phyloP scores from a whole-genome alignment of 2,113 vertebrate species.

The Oncorhynchus kisutch region DNA sequence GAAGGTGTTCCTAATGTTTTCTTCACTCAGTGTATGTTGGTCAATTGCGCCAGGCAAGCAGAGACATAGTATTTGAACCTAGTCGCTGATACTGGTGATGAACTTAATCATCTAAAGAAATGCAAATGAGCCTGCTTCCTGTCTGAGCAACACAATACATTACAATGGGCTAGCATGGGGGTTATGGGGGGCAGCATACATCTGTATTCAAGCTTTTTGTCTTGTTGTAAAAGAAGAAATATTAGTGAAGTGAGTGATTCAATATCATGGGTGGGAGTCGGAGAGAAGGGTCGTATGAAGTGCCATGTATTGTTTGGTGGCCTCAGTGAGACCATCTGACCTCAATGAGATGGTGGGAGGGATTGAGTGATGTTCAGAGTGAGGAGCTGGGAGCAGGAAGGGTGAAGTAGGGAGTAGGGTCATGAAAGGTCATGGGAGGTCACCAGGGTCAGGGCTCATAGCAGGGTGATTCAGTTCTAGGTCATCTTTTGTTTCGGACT shows the following conservation, averaged over 20 bases:
- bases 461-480: too few species aligned
- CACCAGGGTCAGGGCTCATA: constrained; percentile 1
- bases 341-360: constrained; percentile 53
- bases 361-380: constrained; percentile 63
- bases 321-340: constrained; percentile 46
- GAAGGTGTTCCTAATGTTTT: background rate
- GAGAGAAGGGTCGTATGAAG: constrained; percentile 57
- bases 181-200: constrained; percentile 56
- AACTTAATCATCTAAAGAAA: constrained; percentile 54
- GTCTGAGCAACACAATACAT: constrained; percentile 37
- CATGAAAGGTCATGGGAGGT: constrained; percentile 48
- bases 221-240: constrained; percentile 56
- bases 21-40: too few species aligned
- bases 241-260: too few species aligned
- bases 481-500: too few species aligned
- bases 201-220: constrained; percentile 57
- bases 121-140: constrained; percentile 65
- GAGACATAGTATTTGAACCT: too few species aligned
- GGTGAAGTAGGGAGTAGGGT: constrained; percentile 50
- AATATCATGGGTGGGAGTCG: constrained; percentile 47
- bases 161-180: constrained; percentile 55
- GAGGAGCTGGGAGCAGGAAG: constrained; percentile 50
- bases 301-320: constrained; percentile 41
- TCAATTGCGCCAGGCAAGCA: too few species aligned
- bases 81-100: constrained; percentile 39